Evolutionary conservation across 2,113 vertebrate species (phyloP).

Genomic region (Pygoscelis antarcticus): DNA sequence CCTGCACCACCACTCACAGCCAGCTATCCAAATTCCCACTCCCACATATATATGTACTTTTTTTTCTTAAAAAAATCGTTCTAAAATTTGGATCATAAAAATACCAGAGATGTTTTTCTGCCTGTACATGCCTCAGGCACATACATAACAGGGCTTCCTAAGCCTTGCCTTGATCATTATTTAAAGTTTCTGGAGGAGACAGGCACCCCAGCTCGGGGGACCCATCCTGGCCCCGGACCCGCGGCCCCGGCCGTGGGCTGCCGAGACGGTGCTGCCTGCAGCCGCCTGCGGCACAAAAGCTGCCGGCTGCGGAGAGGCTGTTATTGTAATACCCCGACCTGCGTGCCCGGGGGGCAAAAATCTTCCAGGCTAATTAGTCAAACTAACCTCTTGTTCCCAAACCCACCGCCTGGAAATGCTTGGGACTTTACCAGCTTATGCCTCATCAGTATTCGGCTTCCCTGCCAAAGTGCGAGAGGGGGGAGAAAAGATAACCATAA

Average conservation of each 20-base stretch:
- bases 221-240: background rate
- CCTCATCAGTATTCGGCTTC: slow-evolving; percentile 7
- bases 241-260: accelerated
- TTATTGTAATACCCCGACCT: background rate
- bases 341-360: background rate
- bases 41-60: background rate
- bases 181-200: background rate
- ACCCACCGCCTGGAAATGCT: background rate
- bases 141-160: accelerated
- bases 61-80: background rate
- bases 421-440: background rate
- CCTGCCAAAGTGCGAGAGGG: background rate
- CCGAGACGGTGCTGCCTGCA: background rate
- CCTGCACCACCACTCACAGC: background rate
- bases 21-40: background rate
- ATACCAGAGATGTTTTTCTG: background rate
- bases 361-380: slow-evolving; percentile 12
- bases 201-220: background rate
- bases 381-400: background rate
- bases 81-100: background rate
- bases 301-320: background rate
- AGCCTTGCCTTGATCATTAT: accelerated
- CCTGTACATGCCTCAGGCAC: accelerated
- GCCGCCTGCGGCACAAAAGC: background rate
- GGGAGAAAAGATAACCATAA: background rate